Conservation (phyloP, 2,797 vertebrate species). For the Chelmon rostratus region DNA sequence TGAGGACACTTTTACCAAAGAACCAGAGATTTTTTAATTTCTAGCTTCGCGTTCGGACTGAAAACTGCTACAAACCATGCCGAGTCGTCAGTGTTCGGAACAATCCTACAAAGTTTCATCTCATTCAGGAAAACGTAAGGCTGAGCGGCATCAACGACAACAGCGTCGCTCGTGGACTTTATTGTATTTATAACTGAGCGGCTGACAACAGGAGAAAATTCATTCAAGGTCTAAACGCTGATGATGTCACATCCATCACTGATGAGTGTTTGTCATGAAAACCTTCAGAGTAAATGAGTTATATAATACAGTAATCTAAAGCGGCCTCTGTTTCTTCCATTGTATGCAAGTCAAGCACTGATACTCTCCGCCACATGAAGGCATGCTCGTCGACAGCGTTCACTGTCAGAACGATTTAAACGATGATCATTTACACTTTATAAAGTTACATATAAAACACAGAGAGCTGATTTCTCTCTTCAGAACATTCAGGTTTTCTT, state of each 20-base stretch:
- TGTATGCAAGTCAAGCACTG: not conserved
- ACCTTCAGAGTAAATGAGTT: not conserved
- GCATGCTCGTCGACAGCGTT: constrained; percentile 34
- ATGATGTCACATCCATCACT: not conserved
- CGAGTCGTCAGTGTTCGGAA: not conserved
- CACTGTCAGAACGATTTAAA: not conserved
- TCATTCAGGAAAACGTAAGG: constrained; percentile 55
- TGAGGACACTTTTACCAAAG: not conserved
- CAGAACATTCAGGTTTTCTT: not conserved
- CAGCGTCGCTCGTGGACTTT: not conserved
- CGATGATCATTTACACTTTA: constrained; percentile 25
- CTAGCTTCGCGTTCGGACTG: not conserved
- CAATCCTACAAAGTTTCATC: constrained; percentile 29
- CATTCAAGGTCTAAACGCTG: not conserved
- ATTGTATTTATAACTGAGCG: constrained; percentile 1
- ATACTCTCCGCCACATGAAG: not conserved
- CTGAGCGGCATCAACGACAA: constrained; percentile 17
- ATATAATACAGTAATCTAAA: not conserved
- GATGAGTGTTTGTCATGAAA: not conserved
- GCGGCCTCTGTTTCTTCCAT: constrained; percentile 1
- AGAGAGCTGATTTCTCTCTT: not conserved
- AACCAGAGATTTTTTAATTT: not conserved
- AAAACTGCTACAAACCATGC: constrained; percentile 25
- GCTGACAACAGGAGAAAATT: not conserved
- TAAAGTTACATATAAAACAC: constrained; percentile 21